These are phyloP conservation scores for Oreocharis arfaki DNA, from an alignment of 2,113 vertebrate genomes.

Conservation along the genomic window DNA sequence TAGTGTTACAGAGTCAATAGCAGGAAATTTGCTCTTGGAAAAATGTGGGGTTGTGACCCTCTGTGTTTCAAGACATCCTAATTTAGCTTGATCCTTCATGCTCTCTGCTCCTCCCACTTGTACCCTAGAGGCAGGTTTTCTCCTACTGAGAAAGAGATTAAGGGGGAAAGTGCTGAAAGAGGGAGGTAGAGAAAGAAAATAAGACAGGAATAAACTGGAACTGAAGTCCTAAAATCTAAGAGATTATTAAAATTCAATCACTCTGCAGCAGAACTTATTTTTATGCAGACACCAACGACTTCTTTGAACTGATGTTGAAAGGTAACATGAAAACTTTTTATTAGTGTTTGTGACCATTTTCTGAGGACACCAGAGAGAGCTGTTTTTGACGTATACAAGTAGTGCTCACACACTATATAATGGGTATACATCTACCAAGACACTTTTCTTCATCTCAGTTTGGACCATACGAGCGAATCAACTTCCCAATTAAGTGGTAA, in stretches of 20 bases:
- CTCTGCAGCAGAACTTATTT: constrained; percentile 38
- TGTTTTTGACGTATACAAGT: constrained; percentile 20
- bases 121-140: constrained; percentile 58
- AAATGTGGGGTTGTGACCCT: constrained; percentile 61
- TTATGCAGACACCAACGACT: constrained; percentile 48
- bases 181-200: constrained; percentile 30
- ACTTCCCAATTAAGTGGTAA: constrained; percentile 50
- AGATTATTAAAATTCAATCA: constrained; percentile 69
- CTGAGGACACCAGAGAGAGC: constrained; percentile 53
- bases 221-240: constrained; percentile 52
- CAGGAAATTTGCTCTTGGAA: constrained; percentile 67
- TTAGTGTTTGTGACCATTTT: constrained; percentile 47
- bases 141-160: constrained; percentile 53
- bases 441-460: background rate
- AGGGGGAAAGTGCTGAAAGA: constrained; percentile 42
- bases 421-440: constrained; percentile 4
- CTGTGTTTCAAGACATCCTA: constrained; percentile 59
- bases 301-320: constrained; percentile 66
- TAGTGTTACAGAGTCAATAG: constrained; percentile 47
- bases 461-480: background rate
- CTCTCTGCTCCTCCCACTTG: constrained; percentile 63
- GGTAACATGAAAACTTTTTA: constrained; percentile 45
- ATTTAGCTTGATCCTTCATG: constrained; percentile 39
- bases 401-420: constrained; percentile 22
- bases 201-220: constrained; percentile 52